Base-by-base conservation (phyloP, 2,113 vertebrate species). In the Platycercus adscitus region DNA sequence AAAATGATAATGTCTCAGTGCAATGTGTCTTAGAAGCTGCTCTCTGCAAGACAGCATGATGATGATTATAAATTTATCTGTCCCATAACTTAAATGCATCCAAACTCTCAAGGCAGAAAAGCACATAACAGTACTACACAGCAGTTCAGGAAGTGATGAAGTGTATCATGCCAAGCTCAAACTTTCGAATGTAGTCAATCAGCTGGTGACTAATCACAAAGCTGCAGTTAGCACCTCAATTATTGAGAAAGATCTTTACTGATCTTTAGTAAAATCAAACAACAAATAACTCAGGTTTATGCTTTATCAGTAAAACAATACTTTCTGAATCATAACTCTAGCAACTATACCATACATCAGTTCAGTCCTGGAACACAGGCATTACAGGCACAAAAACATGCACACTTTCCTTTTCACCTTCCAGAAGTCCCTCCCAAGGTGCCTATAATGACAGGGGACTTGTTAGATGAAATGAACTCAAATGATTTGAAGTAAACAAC, bases 61-160 rank as follows among this genome's bases (percentile, higher is more conserved):
- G 82, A 72, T n/a, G 47, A 87, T 86, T 76, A 89, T 65, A 78
- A 75, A 85, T 92, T 69, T 72, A 46, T 56, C 78, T 76, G 52
- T 60, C 64, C 31, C 56, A 58, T 69, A 89, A 94, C 75, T 92
- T 84, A 91, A 93, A 92, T 66, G 46, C n/a, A 86, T 91, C 44
- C 28, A 73, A 84, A 84, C 44, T 50, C 72, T 78, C 24, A 56
- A 95, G 25, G 61, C 35, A 81, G 60, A 68, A 84, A 83, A 95
- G 61, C 17, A 71, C 5, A 7, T 7, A 80, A 47, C 16, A 60
- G 29, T 25, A 53, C 33, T n/a, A 61, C 52, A 82, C 12, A 89
- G 71, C 52, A 78, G 73, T 39, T 93, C 43, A 39, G 56, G 65
- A 82, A 86, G 49, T 58, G 65, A 77, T 70, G 41, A 93, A 93